Evolutionary conservation across 2,797 vertebrate species (phyloP).

Genomic region (Phalanger gymnotis): DNA sequence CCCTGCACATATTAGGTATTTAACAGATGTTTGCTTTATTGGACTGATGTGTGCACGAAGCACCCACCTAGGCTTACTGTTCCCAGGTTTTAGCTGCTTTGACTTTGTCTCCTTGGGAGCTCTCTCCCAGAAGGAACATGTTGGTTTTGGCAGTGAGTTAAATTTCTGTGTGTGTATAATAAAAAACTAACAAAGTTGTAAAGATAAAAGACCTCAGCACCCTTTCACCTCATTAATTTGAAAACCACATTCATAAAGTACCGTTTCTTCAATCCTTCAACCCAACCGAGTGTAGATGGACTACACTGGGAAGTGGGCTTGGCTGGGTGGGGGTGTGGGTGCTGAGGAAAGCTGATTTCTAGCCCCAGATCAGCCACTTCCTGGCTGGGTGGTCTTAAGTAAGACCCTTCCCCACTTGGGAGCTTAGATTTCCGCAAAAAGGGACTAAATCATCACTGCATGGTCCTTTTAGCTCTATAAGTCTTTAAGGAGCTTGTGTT

Average conservation of each 20-base stretch:
- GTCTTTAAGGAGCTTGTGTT: neutral
- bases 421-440: neutral
- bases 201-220: neutral
- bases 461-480: neutral
- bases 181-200: slow-evolving; percentile 1
- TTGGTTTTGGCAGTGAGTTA: neutral
- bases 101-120: neutral
- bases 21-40: neutral
- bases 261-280: neutral
- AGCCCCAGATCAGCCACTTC: neutral
- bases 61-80: neutral
- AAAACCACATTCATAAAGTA: neutral
- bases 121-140: neutral
- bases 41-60: neutral
- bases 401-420: neutral
- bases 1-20: neutral
- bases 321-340: neutral
- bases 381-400: neutral
- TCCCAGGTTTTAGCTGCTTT: neutral
- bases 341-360: neutral
- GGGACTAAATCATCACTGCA: neutral
- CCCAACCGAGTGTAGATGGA: neutral
- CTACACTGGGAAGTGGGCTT: neutral
- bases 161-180: neutral
- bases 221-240: slow-evolving; percentile 1